These are phyloP conservation scores for Carcharodon carcharias DNA, from an alignment of 2,797 vertebrate genomes.

Conservation along the genomic window DNA sequence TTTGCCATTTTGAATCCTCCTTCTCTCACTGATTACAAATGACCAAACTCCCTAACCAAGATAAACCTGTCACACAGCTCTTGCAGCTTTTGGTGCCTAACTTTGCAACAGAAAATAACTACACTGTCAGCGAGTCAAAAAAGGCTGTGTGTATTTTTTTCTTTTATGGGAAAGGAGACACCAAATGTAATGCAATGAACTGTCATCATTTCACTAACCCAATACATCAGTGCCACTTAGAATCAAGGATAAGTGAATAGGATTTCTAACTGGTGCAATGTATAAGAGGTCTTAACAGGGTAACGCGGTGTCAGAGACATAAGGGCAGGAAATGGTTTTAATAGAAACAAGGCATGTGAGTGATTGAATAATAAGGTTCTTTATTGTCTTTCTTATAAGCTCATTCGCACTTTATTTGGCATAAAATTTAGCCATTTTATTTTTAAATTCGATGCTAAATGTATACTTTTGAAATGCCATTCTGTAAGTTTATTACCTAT, in stretches of 20 bases:
- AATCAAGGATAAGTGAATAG: background rate
- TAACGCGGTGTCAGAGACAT: too few species aligned
- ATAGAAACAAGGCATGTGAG: background rate
- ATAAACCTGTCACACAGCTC: background rate
- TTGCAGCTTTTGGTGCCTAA: background rate
- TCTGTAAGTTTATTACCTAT: background rate
- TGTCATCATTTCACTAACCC: background rate
- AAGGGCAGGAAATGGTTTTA: background rate
- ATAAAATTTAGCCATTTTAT: background rate
- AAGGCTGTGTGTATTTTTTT: background rate
- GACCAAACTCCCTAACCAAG: background rate
- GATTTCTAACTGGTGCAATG: background rate
- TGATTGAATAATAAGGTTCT: background rate
- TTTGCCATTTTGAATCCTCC: background rate
- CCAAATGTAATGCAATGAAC: background rate
- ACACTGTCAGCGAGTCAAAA: background rate
- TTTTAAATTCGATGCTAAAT: background rate
- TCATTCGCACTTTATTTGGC: background rate
- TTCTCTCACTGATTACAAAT: background rate
- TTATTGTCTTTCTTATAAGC: background rate
- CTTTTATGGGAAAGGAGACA: background rate
- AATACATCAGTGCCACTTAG: background rate
- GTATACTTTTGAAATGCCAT: background rate
- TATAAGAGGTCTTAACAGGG: background rate
- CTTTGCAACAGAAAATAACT: background rate